Percentiles rank a stretch among this genome's conserved stretches.
phyloP scores from a whole-genome alignment of 2,888 invertebrate genomes.

The Brachylomia viminalis region DNA sequence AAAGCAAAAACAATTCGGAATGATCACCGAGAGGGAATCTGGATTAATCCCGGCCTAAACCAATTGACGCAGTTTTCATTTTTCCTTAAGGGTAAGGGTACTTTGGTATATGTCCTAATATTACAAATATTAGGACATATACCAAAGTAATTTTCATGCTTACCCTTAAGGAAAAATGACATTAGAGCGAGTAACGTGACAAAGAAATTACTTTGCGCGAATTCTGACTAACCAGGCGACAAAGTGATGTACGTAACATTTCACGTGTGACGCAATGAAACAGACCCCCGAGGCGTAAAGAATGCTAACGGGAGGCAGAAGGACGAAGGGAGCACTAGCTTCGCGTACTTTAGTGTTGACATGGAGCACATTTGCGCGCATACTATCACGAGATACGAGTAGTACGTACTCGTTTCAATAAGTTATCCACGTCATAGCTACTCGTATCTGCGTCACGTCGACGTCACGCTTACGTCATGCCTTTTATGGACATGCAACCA shows the following conservation, averaged over 20 bases:
- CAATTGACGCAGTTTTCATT: conserved; percentile 18
- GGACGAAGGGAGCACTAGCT: conserved; percentile 53
- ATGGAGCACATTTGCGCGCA: conserved; percentile 53
- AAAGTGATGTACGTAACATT: conserved; percentile 56
- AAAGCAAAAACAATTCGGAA: conserved; percentile 34
- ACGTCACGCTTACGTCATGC: conserved; percentile 68
- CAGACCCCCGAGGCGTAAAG: conserved; percentile 39
- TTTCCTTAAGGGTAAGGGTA: conserved; percentile 5
- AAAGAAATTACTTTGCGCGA: conserved; percentile 33
- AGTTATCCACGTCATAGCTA: conserved; percentile 61
- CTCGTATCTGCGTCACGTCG: conserved; percentile 65
- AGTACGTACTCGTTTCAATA: conserved; percentile 57
- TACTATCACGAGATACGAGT: conserved; percentile 57
- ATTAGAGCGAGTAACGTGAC: conserved; percentile 20
- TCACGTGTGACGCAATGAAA: conserved; percentile 57
- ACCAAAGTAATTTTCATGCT: no score
- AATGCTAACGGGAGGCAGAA: conserved; percentile 51
- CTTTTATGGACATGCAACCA: conserved; percentile 62
- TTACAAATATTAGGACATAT: no score
- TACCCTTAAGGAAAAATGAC: no score
- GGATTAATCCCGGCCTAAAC: conserved; percentile 25
- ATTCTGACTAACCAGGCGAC: conserved; percentile 40
- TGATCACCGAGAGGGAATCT: conserved; percentile 27
- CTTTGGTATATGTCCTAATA: conserved; percentile 6
- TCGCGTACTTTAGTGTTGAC: conserved; percentile 56